Conservation (phyloP, 2,888 invertebrate species). For the Biston betularia region DNA sequence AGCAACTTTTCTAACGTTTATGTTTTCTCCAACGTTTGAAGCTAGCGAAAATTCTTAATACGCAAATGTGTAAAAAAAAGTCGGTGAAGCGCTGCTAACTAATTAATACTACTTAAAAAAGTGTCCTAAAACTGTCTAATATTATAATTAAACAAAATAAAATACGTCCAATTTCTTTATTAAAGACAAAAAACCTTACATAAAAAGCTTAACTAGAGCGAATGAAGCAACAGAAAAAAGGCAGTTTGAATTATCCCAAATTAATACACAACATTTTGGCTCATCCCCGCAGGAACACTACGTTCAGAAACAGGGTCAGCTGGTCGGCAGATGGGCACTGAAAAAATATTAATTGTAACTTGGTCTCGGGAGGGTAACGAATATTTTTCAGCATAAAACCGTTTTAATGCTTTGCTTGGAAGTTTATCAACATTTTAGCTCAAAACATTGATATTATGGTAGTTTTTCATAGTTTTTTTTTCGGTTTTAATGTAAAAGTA, state of each 20-base stretch:
- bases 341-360: constrained; percentile 32
- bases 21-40: no score
- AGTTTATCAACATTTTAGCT: background rate
- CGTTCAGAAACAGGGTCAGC: constrained; percentile 22
- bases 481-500: no score
- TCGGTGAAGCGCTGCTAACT: no score
- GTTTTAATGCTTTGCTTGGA: background rate
- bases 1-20: no score
- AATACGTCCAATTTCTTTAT: background rate
- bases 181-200: background rate
- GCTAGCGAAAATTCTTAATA: no score
- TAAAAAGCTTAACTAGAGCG: constrained; percentile 3
- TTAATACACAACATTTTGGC: constrained; percentile 30
- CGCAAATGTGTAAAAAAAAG: no score
- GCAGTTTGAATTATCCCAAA: constrained; percentile 27
- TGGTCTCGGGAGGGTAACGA: constrained; percentile 18
- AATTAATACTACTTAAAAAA: background rate
- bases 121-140: background rate
- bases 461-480: no score
- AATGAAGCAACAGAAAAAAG: constrained; percentile 6
- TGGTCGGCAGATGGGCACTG: constrained; percentile 17
- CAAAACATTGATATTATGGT: background rate
- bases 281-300: constrained; percentile 19
- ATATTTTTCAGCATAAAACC: constrained; percentile 9
- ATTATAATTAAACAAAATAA: background rate